phyloP scores from a whole-genome alignment of 2,888 invertebrate species.

The Synergus itoensis region DNA sequence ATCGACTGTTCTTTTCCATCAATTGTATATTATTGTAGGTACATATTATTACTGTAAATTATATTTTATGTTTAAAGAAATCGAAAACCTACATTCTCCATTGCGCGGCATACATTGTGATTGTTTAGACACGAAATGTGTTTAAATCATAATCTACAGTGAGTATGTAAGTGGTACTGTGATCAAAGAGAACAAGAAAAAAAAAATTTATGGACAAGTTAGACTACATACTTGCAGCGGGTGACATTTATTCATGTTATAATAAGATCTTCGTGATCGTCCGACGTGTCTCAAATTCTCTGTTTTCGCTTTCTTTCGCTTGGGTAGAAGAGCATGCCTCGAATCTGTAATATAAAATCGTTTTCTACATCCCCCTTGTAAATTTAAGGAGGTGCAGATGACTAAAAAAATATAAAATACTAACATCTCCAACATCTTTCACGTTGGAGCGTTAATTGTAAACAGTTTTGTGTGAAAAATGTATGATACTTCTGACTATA shows the following conservation, averaged over 20 bases:
- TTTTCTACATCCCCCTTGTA: conserved; percentile 37
- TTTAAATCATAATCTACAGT: conserved; percentile 39
- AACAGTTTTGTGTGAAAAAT: conserved; percentile 37
- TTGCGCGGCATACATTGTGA: neutral
- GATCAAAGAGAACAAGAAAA: conserved; percentile 42
- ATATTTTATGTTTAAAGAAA: conserved; percentile 37
- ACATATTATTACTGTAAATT: conserved; percentile 31
- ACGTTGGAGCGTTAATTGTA: conserved; percentile 25
- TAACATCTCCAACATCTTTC: conserved; percentile 27
- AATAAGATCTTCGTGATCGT: conserved; percentile 15
- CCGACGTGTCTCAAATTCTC: conserved; percentile 14
- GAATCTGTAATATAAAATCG: conserved; percentile 37
- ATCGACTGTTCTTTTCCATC: conserved; percentile 33
- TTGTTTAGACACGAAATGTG: conserved; percentile 14
- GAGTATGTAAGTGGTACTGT: conserved; percentile 32
- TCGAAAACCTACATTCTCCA: conserved; percentile 16
- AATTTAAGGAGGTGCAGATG: conserved; percentile 35
- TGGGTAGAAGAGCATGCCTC: conserved; percentile 22
- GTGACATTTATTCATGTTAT: conserved; percentile 30
- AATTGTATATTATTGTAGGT: conserved; percentile 30
- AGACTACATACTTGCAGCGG: conserved; percentile 44
- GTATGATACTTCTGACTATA: conserved; percentile 38
- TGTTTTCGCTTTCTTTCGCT: conserved; percentile 23
- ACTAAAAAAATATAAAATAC: conserved; percentile 32
- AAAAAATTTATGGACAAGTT: conserved; percentile 48